These are phyloP conservation scores for fruit fly (Drosophila melanogaster) DNA, from an alignment of 1,140 invertebrate species.

Conservation along the genomic window Release_6_plus_ISO1_MT NT_037436.4:19920001-19920500, in stretches of 20 bases:
- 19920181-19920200: constrained; percentile 22
- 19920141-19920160: constrained; percentile 56
- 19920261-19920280: constrained; percentile 58
- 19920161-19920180: constrained; percentile 56
- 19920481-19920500: constrained; percentile 41
- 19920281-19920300: constrained; percentile 73
- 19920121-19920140: background rate
- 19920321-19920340: constrained; percentile 7
- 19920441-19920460: constrained; percentile 19
- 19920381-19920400: constrained; percentile 63
- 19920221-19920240: constrained; percentile 57
- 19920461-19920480: constrained; percentile 44
- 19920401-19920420: constrained; percentile 73
- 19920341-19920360: constrained; percentile 25
- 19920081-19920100: constrained; percentile 5
- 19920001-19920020: background rate
- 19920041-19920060: constrained; percentile 6
- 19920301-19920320: constrained; percentile 48
- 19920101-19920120: constrained; percentile 29
- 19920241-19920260: constrained; percentile 62
- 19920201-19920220: constrained; percentile 53
- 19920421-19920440: constrained; percentile 40
- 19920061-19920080: constrained; percentile 8
- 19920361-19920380: constrained; percentile 22
- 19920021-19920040: background rate